phyloP scores from a whole-genome alignment of 2,797 vertebrate species.

The Channa striata region DNA sequence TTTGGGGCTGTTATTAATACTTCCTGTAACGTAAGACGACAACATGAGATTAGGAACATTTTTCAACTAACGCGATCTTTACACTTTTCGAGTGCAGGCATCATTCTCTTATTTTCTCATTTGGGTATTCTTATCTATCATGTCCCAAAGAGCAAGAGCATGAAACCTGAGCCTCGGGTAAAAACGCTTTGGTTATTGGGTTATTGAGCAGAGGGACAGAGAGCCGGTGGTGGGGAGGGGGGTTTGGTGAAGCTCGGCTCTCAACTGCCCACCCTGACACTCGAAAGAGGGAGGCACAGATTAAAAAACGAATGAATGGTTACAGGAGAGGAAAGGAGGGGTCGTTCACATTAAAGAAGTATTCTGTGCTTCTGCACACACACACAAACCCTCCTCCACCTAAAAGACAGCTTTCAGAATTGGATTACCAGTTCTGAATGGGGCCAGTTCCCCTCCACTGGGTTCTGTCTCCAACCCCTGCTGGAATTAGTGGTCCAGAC shows the following conservation, averaged over 20 bases:
- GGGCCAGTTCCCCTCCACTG: conserved; percentile 74
- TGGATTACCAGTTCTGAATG: conserved; percentile 81
- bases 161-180: conserved; percentile 71
- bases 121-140: conserved; percentile 8
- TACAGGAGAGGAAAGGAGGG: conserved; percentile 42
- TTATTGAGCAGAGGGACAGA: conserved; percentile 64
- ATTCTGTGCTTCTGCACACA: conserved; percentile 25
- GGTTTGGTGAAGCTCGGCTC: not conserved
- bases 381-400: conserved; percentile 26
- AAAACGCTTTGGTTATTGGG: conserved; percentile 66
- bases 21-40: no score
- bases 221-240: conserved; percentile 1
- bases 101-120: not conserved
- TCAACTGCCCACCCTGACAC: conserved; percentile 12
- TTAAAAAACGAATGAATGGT: conserved; percentile 63
- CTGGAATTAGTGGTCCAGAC: conserved; percentile 53
- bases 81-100: not conserved
- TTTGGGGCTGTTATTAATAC: no score
- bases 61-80: no score
- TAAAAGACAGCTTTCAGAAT: conserved; percentile 80
- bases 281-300: conserved; percentile 43
- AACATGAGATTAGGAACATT: no score
- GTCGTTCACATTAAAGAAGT: conserved; percentile 67
- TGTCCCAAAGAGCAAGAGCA: conserved; percentile 21
- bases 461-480: conserved; percentile 69